A percentile compares a stretch with the other conserved stretches of the same genome.
Conservation (phyloP, 2,888 invertebrate species). For the Allygus modestus region DNA sequence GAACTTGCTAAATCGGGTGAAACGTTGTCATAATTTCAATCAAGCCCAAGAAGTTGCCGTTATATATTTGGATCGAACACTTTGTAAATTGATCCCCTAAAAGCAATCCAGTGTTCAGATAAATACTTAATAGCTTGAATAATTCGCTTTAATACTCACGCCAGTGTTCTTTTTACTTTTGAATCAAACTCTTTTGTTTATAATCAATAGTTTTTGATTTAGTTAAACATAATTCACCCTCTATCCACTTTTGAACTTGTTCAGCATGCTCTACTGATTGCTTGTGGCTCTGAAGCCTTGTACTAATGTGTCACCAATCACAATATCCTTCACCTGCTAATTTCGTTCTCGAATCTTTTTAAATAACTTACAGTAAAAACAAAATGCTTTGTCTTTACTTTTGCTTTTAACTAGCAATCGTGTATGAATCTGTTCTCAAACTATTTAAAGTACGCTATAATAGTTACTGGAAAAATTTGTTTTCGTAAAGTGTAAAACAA, state of each 20-base stretch:
- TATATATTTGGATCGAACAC: constrained; percentile 56
- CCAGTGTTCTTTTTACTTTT: constrained; percentile 59
- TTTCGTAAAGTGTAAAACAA: constrained; percentile 55
- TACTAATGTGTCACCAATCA: constrained; percentile 60
- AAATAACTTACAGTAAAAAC: constrained; percentile 59
- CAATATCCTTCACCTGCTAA: constrained; percentile 41
- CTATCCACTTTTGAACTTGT: constrained; percentile 53
- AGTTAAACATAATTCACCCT: constrained; percentile 55
- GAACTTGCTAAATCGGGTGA: constrained; percentile 64
- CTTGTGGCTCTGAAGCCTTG: constrained; percentile 53
- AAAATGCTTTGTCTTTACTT: constrained; percentile 47
- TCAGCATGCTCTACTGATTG: constrained; percentile 29
- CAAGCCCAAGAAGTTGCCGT: constrained; percentile 63
- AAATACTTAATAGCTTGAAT: constrained; percentile 53
- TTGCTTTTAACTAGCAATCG: constrained; percentile 57
- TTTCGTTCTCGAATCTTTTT: constrained; percentile 14
- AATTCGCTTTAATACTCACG: constrained; percentile 58
- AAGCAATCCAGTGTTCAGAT: constrained; percentile 57
- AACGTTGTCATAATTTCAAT: constrained; percentile 64
- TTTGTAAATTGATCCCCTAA: constrained; percentile 56
- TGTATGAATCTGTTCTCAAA: constrained; percentile 45
- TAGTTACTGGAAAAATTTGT: constrained; percentile 59
- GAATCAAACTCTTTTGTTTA: constrained; percentile 45
- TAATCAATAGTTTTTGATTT: constrained; percentile 27
- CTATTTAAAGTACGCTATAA: constrained; percentile 49